Conservation (phyloP, 2,797 vertebrate genomes). For the Rhinatrema bivittatum region DNA sequence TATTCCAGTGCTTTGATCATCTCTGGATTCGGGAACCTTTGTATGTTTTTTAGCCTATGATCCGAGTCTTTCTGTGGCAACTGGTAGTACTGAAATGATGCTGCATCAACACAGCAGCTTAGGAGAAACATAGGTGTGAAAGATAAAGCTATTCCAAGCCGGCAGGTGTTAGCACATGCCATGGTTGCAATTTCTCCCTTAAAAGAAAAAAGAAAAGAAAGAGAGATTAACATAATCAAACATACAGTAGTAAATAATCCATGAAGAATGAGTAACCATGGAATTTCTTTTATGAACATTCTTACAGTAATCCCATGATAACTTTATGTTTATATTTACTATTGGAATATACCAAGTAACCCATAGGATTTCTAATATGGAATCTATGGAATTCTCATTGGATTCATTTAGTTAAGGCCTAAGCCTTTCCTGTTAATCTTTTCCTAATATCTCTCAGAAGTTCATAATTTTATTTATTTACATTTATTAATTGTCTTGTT, state of each 20-base stretch:
- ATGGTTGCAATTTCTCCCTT: constrained; percentile 50
- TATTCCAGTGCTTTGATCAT: constrained; percentile 91
- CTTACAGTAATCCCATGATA: too few relatives aligned
- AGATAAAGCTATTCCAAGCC: constrained; percentile 39
- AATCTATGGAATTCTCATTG: background rate
- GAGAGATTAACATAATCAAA: constrained; percentile 33
- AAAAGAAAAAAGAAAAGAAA: constrained; percentile 37
- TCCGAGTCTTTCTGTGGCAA: constrained; percentile 69
- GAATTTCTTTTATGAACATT: too few relatives aligned
- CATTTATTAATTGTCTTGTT: too few relatives aligned
- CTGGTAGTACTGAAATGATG: constrained; percentile 73
- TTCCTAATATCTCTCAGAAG: background rate
- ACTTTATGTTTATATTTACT: too few relatives aligned
- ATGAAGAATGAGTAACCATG: too few relatives aligned
- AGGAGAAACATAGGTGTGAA: constrained; percentile 55
- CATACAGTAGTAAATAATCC: background rate
- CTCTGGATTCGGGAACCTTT: constrained; percentile 64
- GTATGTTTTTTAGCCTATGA: constrained; percentile 51
- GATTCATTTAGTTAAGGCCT: background rate
- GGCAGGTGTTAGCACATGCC: constrained; percentile 45
- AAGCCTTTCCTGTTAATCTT: background rate
- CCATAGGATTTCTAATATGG: background rate
- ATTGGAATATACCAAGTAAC: background rate
- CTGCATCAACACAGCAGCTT: constrained; percentile 52
- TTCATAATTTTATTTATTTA: background rate